These are phyloP conservation scores for Bucco capensis DNA, from an alignment of 2,113 vertebrate species.

Conservation along the genomic window DNA sequence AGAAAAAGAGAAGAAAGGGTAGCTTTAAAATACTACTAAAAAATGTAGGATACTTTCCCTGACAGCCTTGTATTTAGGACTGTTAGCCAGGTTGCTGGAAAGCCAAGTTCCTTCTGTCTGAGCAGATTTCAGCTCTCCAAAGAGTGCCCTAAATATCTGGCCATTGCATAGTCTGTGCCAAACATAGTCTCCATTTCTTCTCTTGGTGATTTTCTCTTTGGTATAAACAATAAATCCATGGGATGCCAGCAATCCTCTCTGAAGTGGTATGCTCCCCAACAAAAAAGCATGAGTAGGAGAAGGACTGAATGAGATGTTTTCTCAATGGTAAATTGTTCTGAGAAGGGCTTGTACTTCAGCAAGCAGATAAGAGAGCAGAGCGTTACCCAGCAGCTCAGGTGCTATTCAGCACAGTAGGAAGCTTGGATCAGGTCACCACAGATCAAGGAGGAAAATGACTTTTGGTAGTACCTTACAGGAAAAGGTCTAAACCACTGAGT, in stretches of 20 bases:
- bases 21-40: neutral
- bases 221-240: neutral
- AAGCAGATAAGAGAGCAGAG: neutral
- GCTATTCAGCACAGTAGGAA: neutral
- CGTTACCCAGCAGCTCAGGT: fast-evolving
- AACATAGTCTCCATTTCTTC: neutral
- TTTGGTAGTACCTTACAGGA: neutral
- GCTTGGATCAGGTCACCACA: neutral
- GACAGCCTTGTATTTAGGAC: neutral
- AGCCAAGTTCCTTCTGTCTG: neutral
- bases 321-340: neutral
- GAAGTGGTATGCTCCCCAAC: neutral
- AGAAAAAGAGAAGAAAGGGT: neutral
- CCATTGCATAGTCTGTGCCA: neutral
- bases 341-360: neutral
- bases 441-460: neutral
- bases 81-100: neutral
- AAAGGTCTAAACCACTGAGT: neutral
- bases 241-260: neutral
- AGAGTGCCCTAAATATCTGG: neutral
- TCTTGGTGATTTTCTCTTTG: neutral
- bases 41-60: neutral
- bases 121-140: neutral
- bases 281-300: neutral
- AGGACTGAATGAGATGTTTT: neutral